Conservation (phyloP, 2,797 vertebrate genomes). For the Gallinago solitaria region DNA sequence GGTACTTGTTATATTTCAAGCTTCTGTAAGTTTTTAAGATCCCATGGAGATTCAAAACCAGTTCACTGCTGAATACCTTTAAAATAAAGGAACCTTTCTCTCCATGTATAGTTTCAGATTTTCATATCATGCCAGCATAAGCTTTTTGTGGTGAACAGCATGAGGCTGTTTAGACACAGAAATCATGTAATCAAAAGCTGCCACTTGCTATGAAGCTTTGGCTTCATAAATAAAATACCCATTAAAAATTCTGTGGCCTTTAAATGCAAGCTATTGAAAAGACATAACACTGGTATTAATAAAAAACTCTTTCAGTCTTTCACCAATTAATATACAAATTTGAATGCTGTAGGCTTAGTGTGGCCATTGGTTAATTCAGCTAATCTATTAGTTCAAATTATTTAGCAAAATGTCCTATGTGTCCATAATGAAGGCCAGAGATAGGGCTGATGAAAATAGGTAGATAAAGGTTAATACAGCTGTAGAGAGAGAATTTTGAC, state of each 20-base stretch:
- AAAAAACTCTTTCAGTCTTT: neutral
- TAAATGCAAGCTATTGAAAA: neutral
- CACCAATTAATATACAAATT: neutral
- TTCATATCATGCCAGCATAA: neutral
- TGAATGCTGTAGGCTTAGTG: neutral
- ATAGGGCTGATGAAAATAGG: neutral
- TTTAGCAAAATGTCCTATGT: neutral
- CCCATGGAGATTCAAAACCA: neutral
- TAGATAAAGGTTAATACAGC: neutral
- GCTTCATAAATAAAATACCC: neutral
- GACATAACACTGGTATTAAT: neutral
- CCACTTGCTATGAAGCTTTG: neutral
- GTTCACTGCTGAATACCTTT: neutral
- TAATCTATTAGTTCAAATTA: neutral
- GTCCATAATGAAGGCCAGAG: neutral
- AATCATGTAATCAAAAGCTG: neutral
- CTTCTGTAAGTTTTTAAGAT: neutral
- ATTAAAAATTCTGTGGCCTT: neutral
- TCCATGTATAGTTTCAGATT: neutral
- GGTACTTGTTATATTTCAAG: neutral
- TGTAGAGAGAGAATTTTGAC: neutral
- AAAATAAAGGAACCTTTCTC: neutral
- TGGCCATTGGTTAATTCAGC: neutral
- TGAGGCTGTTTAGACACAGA: fast-evolving
- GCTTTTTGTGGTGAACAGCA: neutral